Evolutionary conservation across 2,113 vertebrate species (phyloP).

Genomic region (Melanostigma gelatinosum): DNA sequence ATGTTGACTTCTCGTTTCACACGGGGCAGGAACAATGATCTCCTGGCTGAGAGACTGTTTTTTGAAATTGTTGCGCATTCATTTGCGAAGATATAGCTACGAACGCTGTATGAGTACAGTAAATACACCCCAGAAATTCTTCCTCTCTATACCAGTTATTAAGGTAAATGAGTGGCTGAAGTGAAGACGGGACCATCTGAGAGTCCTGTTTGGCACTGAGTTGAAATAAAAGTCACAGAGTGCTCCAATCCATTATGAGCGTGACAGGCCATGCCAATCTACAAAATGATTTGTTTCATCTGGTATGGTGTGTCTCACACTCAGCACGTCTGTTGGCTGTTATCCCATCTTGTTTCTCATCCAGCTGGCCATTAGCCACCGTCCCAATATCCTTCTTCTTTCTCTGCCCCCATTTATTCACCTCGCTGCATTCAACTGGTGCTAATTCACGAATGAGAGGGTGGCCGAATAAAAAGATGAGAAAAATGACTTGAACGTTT

Average conservation of each 20-base stretch:
- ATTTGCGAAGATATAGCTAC: background rate
- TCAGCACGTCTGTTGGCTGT: slow-evolving; percentile 24
- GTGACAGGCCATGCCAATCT: slow-evolving; percentile 31
- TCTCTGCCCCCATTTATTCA: slow-evolving; percentile 14
- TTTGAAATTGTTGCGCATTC: background rate
- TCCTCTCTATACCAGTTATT: background rate
- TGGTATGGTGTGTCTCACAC: slow-evolving; percentile 1
- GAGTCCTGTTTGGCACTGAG: background rate
- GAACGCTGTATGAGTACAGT: background rate
- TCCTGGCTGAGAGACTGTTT: too few relatives aligned
- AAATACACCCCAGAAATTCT: background rate
- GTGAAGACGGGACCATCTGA: background rate
- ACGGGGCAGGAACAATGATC: background rate
- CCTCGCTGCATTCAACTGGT: slow-evolving; percentile 27
- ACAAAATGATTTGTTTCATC: slow-evolving; percentile 26
- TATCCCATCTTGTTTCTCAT: slow-evolving; percentile 5
- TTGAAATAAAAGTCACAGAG: slow-evolving; percentile 31
- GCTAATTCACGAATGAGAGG: slow-evolving; percentile 47
- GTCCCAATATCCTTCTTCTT: slow-evolving; percentile 17
- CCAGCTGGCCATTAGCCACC: slow-evolving; percentile 41
- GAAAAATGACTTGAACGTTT: slow-evolving; percentile 69
- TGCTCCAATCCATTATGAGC: slow-evolving; percentile 25
- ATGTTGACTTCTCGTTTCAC: background rate
- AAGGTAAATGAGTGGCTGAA: background rate
- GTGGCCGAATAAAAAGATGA: slow-evolving; percentile 36